phyloP scores from a whole-genome alignment of 1,140 invertebrate species.

The Trichonephila inaurata region DNA sequence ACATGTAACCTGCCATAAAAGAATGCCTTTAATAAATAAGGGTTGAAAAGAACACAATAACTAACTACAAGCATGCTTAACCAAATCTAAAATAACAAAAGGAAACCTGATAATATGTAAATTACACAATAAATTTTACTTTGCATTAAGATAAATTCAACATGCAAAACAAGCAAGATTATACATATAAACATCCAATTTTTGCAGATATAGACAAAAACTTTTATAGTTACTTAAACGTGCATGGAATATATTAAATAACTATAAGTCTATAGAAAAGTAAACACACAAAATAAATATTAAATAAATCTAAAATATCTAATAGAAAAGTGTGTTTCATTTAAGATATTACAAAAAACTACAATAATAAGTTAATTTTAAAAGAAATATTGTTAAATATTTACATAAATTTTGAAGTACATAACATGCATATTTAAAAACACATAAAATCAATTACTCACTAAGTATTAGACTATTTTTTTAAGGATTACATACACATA shows the following conservation, averaged over 20 bases:
- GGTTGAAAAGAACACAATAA: too few species aligned
- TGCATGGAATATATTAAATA: neutral
- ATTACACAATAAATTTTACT: too few species aligned
- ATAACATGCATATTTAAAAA: neutral
- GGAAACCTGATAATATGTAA: too few species aligned
- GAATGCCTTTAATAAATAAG: too few species aligned
- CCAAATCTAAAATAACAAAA: neutral
- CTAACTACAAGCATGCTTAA: neutral
- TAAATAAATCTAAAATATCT: slow-evolving; percentile 1
- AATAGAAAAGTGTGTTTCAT: neutral
- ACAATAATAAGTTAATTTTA: slow-evolving; percentile 8
- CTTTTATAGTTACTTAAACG: neutral
- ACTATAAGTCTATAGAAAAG: neutral
- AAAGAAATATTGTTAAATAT: neutral
- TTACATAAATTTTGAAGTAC: neutral
- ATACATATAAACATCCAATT: too few species aligned
- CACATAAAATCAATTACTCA: neutral
- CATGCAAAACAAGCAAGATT: too few species aligned
- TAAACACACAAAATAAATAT: slow-evolving; percentile 4
- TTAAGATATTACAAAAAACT: neutral
- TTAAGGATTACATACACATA: neutral
- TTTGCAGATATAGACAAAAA: too few species aligned
- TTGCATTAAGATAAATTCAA: too few species aligned
- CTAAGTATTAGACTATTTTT: neutral
- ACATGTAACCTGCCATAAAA: too few species aligned